These are phyloP conservation scores for Crypturellus undulatus DNA, from an alignment of 2,113 vertebrate species.

Conservation along the genomic window DNA sequence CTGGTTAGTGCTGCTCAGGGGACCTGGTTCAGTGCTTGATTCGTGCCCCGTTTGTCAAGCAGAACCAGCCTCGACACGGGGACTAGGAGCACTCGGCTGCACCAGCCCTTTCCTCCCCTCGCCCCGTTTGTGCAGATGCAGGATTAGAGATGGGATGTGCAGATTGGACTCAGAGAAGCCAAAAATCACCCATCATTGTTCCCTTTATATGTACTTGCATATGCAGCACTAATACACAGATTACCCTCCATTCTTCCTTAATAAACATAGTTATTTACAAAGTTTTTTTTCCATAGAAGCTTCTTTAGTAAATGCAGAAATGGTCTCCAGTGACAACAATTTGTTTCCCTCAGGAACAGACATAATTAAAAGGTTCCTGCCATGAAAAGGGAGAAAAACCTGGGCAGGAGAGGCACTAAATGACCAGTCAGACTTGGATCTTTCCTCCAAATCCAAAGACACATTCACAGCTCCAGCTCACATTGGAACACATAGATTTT, in stretches of 20 bases:
- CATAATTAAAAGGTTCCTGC: background rate
- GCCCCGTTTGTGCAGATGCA: background rate
- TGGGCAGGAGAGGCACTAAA: background rate
- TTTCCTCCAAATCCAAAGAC: conserved; percentile 7
- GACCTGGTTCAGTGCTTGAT: background rate
- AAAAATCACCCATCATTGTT: background rate
- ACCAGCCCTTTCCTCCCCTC: background rate
- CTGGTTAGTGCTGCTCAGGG: background rate
- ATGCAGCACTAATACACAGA: accelerated
- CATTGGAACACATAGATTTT: background rate
- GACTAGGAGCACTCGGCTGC: background rate
- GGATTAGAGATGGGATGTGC: background rate
- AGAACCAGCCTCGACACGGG: accelerated
- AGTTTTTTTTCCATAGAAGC: background rate
- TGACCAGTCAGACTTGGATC: background rate
- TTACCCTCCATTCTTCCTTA: background rate
- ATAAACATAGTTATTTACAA: background rate
- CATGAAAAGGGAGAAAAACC: background rate
- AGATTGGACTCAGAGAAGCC: background rate
- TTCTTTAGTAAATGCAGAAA: background rate
- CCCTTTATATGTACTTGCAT: background rate
- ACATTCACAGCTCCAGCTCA: conserved; percentile 26
- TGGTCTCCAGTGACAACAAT: background rate
- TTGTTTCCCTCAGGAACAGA: background rate
- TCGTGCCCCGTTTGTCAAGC: accelerated